Conservation (phyloP, 1,140 invertebrate genomes). For the Apis dorsata region DNA sequence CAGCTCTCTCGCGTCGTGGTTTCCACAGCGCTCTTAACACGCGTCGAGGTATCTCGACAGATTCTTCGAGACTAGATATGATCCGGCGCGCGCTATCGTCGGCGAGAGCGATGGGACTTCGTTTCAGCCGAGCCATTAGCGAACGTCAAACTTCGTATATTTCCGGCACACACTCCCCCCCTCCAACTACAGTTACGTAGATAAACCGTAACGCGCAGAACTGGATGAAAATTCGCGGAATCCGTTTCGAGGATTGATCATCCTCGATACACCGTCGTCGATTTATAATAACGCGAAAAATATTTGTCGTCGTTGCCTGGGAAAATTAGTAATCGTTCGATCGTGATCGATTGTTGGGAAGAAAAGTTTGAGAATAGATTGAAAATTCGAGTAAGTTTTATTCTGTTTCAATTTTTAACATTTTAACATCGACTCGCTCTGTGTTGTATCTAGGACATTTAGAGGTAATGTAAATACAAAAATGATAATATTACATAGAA, state of each 20-base stretch:
- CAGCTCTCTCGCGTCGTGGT: conserved; percentile 13
- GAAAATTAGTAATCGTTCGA: too few relatives aligned
- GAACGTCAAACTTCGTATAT: conserved; percentile 65
- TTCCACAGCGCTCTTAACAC: conserved; percentile 30
- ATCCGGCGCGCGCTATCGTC: conserved; percentile 56
- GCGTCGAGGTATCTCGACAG: conserved; percentile 46
- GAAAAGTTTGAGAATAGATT: too few relatives aligned
- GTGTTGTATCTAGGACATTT: too few relatives aligned
- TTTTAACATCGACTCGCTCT: too few relatives aligned
- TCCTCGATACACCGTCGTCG: background rate
- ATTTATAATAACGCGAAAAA: background rate
- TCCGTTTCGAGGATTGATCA: background rate
- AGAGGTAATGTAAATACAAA: too few relatives aligned
- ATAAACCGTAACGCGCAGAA: conserved; percentile 14
- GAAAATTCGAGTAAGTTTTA: too few relatives aligned
- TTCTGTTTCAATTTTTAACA: too few relatives aligned
- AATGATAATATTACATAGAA: too few relatives aligned
- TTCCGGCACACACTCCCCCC: conserved; percentile 42
- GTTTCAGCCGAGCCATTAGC: conserved; percentile 61
- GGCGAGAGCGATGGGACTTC: conserved; percentile 41
- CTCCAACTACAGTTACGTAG: conserved; percentile 20
- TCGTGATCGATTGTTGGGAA: too few relatives aligned
- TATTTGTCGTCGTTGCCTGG: too few relatives aligned
- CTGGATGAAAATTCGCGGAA: background rate
- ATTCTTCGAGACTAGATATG: conserved; percentile 61